A percentile compares a stretch with the other conserved stretches of the same genome.
Conservation (phyloP, 2,888 invertebrate genomes). For the Amphipoea lucens region DNA sequence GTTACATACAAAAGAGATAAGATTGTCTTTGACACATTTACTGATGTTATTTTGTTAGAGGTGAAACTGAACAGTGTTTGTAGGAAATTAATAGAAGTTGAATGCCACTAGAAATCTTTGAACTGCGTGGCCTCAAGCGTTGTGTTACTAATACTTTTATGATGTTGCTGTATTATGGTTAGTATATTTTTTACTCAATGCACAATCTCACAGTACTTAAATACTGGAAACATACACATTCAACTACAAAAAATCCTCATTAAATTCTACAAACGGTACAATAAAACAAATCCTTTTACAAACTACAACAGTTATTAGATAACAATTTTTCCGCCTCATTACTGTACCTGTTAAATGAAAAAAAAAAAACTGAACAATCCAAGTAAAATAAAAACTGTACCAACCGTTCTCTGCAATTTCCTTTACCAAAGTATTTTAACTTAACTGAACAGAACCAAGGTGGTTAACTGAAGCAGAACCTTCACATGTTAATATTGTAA, state of each 20-base stretch:
- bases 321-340: constrained; percentile 64
- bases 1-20: too few relatives aligned
- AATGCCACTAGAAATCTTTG: not conserved
- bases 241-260: constrained; percentile 14
- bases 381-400: constrained; percentile 40
- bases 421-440: constrained; percentile 61
- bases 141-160: not conserved
- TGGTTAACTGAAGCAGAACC: constrained; percentile 81
- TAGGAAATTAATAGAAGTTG: too few relatives aligned
- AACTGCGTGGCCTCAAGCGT: not conserved
- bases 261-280: constrained; percentile 32
- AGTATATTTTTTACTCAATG: not conserved
- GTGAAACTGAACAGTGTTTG: not conserved
- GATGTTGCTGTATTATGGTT: not conserved
- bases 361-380: constrained; percentile 21
- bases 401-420: constrained; percentile 42
- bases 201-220: not conserved
- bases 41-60: not conserved
- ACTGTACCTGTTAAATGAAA: constrained; percentile 33
- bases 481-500: constrained; percentile 84
- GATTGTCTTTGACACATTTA: not conserved
- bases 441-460: constrained; percentile 63
- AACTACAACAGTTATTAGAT: constrained; percentile 50
- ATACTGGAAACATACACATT: not conserved
- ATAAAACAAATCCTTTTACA: constrained; percentile 41